Evolutionary conservation across 2,113 vertebrate genomes (phyloP), one percentile per base, ranked within the genome.

Genomic region (Poeciliopsis occidentalis): DNA sequence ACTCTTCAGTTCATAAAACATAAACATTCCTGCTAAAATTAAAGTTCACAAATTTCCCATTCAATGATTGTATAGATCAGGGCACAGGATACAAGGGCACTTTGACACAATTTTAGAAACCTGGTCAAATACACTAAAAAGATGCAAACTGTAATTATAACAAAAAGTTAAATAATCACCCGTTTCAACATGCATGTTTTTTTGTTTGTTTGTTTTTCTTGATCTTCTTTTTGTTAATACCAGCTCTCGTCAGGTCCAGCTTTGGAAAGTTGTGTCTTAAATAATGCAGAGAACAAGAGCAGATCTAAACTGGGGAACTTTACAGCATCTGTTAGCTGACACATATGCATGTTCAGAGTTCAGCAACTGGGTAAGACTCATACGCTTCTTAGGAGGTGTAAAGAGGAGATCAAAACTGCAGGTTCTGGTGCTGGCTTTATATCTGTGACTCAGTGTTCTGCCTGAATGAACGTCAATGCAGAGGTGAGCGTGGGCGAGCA

Each of bases 361-460:
- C 51, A 57, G 8, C 51, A 8, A 10, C 22, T 10, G 24, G 19
- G 51, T n/a, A n/a, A 57, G 7, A 57, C 22, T 57, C 51, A 24
- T 57, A 3, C 1, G 1, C 17, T 47, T 19, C 44, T 6, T 47
- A 41, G 13, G 44, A n/a, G 17, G 8, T 8, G 8, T n/a, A 10
- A 57, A 3, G 24, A 57, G 19, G 22, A 57, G 22, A 57, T n/a
- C 51, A 24, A 57, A 57, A 57, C 51, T 57, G 6, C 51, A 57
- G 51, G 51, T 57, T n/a, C 22, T 8, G 51, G 8, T 24, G 8
- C 51, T 57, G 24, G 51, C 2, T 1, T 57, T 57, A 6, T n/a
- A n/a, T 69, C 67, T 51, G 24, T 78, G 81, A 86, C 67, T 80
- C 75, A 80, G 64, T 67, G 37, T 61, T 80, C 66, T 51, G 82